Evolutionary conservation across 2,888 invertebrate species (phyloP), one percentile per base, ranked within the genome.

Genomic region (Protodeltote pygarga): DNA sequence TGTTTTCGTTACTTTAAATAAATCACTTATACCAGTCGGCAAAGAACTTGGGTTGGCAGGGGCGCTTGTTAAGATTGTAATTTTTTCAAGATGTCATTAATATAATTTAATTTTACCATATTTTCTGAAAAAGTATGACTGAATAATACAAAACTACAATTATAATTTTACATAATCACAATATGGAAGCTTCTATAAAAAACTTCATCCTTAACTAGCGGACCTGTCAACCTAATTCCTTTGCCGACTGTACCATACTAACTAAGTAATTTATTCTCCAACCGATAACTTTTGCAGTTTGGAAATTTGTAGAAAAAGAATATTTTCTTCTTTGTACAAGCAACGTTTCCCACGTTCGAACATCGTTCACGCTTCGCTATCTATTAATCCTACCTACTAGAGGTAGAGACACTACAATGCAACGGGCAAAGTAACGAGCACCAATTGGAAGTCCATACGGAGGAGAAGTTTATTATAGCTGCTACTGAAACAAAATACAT

Each of bases 401-500:
- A n/a, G n/a, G n/a, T 68, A 67, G 41, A 40, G 62, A 52, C 61
- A 66, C 58, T 60, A 64, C 62, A 65, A 65, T 60, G 55, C 45
- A 49, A 59, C 52, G 25, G 37, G 57, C 49, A 40, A 57, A 57
- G 65, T 67, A 73, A 67, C 66, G 63, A 73, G 65, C 42, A 52
- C 46, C 66, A 63, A 63, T 73, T 68, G 65, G 42, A 66, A 67
- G 68, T 67, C 65, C 60, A 46, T 69, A 71, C 39, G 50, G 35
- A 54, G 65, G 61, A 50, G 54, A 58, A 65, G 73, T 71, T 75
- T 73, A 71, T 74, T 73, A 54, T 64, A 45, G 58, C 51, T 54
- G 63, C 64, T 65, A 68, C 71, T 77, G 71, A 75, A 84, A 83
- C 74, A 81, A 81, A 76, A 81, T 77, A 79, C 80, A 84, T 86